Evolutionary conservation across 2,113 vertebrate species (phyloP).

Genomic region (Nanger granti): DNA sequence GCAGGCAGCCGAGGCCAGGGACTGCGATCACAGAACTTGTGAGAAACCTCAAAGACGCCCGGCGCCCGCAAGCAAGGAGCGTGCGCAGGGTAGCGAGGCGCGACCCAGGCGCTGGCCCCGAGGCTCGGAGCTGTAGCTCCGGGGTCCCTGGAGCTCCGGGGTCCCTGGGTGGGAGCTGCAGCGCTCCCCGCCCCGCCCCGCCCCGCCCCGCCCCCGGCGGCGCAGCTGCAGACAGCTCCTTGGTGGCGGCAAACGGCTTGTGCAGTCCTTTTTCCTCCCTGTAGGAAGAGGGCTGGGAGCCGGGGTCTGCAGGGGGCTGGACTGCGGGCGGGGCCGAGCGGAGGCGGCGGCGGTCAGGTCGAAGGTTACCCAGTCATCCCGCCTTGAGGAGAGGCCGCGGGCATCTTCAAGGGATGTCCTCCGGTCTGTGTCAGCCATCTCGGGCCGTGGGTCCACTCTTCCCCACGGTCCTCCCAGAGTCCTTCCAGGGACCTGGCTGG

Average conservation of each 20-base stretch:
- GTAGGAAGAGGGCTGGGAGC: not conserved
- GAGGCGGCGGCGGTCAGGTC: not conserved
- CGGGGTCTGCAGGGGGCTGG: not conserved
- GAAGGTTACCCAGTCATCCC: not conserved
- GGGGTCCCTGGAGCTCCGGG: constrained; percentile 35
- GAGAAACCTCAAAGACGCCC: not conserved
- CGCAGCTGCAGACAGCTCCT: constrained; percentile 48
- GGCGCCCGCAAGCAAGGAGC: constrained; percentile 43
- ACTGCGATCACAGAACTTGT: accelerated
- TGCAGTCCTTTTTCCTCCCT: not conserved
- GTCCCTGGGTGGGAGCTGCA: constrained; percentile 16
- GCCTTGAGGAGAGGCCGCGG: not conserved
- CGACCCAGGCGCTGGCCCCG: constrained; percentile 58
- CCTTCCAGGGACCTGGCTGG: not conserved
- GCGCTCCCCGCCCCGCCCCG: not conserved
- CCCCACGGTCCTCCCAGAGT: not conserved
- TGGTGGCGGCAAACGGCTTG: not conserved
- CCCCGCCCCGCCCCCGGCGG: not conserved
- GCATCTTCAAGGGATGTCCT: not conserved
- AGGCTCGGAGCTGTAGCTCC: constrained; percentile 35
- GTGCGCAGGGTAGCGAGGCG: accelerated
- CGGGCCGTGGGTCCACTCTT: not conserved
- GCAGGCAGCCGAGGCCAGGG: not conserved
- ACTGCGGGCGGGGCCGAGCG: accelerated
- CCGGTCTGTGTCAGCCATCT: not conserved